These are phyloP conservation scores for Poeciliopsis turneri DNA, from an alignment of 2,797 vertebrate species.

Conservation along the genomic window DNA sequence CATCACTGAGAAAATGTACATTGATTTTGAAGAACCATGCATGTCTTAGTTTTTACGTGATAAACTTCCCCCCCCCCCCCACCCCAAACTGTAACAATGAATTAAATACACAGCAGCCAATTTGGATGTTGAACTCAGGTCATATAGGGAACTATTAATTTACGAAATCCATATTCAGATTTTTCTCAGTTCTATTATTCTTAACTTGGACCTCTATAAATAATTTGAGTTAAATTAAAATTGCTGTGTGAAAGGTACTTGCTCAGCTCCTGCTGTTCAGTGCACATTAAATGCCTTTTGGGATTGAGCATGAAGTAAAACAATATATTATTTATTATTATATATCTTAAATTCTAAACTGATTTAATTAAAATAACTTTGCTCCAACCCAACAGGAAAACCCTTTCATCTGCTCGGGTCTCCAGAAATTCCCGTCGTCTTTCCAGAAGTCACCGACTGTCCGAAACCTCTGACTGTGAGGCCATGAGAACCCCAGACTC, in stretches of 20 bases:
- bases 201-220: background rate
- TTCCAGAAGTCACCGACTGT: constrained; percentile 53
- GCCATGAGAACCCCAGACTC: constrained; percentile 71
- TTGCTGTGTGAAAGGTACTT: background rate
- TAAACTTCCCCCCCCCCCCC: background rate
- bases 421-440: constrained; percentile 40
- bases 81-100: background rate
- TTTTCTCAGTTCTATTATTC: background rate
- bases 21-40: background rate
- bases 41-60: background rate
- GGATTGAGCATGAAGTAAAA: background rate
- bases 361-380: background rate
- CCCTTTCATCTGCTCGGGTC: background rate
- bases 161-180: background rate
- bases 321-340: too few species aligned
- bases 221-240: background rate
- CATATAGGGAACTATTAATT: background rate
- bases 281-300: background rate
- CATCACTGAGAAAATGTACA: background rate
- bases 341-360: background rate
- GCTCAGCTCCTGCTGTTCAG: background rate
- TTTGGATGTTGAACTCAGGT: background rate
- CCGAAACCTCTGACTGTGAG: constrained; percentile 48
- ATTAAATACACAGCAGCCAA: background rate
- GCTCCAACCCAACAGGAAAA: constrained; percentile 8